phyloP scores from a whole-genome alignment of 2,113 vertebrate genomes.

The Rana temporaria region DNA sequence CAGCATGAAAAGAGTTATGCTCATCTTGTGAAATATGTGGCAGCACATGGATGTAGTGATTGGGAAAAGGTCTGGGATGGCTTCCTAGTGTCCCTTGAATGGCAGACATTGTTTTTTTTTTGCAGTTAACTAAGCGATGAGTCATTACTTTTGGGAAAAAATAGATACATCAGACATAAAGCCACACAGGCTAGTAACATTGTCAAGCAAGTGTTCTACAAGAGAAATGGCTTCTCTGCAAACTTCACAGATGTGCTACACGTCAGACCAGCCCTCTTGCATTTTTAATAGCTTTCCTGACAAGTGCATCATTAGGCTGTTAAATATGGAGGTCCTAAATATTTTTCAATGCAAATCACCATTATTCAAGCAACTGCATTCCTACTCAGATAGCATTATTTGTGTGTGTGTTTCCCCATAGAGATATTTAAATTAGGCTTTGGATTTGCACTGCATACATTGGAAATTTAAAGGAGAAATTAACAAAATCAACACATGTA shows the following conservation, averaged over 20 bases:
- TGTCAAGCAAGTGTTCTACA: background rate
- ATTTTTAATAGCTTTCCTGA: background rate
- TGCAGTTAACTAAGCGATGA: background rate
- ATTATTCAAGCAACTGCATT: background rate
- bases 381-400: background rate
- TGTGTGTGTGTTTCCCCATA: background rate
- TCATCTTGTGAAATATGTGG: conserved; percentile 38
- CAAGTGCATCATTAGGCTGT: background rate
- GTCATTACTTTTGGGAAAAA: background rate
- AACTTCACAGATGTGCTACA: background rate
- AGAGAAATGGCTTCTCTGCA: background rate
- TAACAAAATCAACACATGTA: conserved; percentile 41
- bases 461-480: conserved; percentile 19
- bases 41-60: conserved; percentile 36
- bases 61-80: conserved; percentile 12
- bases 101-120: background rate
- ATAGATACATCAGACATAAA: background rate
- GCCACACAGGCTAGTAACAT: background rate
- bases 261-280: background rate
- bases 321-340: background rate
- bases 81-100: background rate
- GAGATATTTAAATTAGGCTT: background rate
- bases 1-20: conserved; percentile 47
- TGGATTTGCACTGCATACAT: background rate
- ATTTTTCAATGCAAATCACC: background rate